Base-by-base conservation (phyloP, 2,888 invertebrate genomes). In the Eupelmus urozonus region DNA sequence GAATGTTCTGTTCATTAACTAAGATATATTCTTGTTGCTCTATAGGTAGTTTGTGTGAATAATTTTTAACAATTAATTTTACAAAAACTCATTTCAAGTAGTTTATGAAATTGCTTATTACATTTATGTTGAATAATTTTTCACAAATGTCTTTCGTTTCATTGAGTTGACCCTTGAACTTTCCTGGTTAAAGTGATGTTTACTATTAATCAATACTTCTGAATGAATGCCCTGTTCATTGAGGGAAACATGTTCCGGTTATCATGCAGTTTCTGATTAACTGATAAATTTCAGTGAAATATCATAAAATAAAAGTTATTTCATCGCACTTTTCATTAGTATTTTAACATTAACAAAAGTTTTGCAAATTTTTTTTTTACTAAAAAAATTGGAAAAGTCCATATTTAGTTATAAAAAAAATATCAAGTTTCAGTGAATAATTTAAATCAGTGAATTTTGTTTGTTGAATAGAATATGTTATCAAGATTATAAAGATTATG, bases 151-250 rank as follows among this genome's bases (percentile, higher is more conserved):
- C 53, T 57, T 70, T 45, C 49, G 42, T 71, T 25, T 23, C 57
- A 62, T 71, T 79, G n/a, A 57, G 42, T 70, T 80, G 73, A 76
- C 76, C 79, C 70, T 73, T 80, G 73, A 80, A 73, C 79, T 79
- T 79, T 76, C 34, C 73, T 76, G 69, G 69, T 65, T 70, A 70
- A 70, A 76, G 57, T 73, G 73, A 73, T 76, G 76, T 76, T 76
- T 76, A 76, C 79, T 80, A 80, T 76, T 76, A 76, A 80, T 76
- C 76, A 80, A 76, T 73, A 72, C 72, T 79, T 63, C 73, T 79
- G 73, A 76, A 80, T 80, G 79, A 76, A 80, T 76, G 57, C 60
- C 73, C 76, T 74, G 65, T 76, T 80, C 76, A 80, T 80, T 80
- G 59, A 80, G 70, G 20, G 62, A 79, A 74, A 55, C 51, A 51